Evolutionary conservation across 2,113 vertebrate genomes (phyloP), one percentile per base, ranked within the genome.

Genomic region (Brienomyrus longianalis): DNA sequence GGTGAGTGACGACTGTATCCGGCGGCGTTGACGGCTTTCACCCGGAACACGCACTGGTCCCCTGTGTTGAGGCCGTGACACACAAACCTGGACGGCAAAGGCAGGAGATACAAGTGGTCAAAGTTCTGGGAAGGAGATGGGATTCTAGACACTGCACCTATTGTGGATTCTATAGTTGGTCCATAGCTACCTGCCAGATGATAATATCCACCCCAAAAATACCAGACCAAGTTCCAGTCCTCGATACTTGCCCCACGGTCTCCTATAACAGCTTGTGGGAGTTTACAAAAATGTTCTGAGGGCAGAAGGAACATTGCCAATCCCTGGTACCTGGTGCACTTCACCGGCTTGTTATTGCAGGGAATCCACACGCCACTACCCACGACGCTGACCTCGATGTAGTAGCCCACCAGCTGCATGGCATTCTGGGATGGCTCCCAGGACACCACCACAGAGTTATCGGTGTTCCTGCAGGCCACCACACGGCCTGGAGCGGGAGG

Each of bases 301-400:
- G 54, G 54, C 19, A 1, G 54, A 56, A 21, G 54, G 54, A 56
- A 0, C 21, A 56, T 7, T n/a, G 50, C 50, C 85, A 43, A 1
- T 39, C 17, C 47, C 23, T 11, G 62, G 92, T 94, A 99, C 98
- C 98, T 98, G 90, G 96, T 96, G 92, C 96, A 96, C 94, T 97
- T 98, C 87, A 99, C 97, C 0, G 98, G 98, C 89, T 98, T 99
- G 94, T 99, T 99, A 95, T 99, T 99, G 94, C 98, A 98, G 1
- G 98, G 98, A 39, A 95, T 96, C 98, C 98, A 99, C 19, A 88
- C 93, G n/a, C 96, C 96, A 43, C 97, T 98, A 89, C 98, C 98
- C 62, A 94, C 95, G 35, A 97, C 91, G 21, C 96, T 98, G 31
- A 95, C 95, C 90, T 99, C 97, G 88, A 99, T 97, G 90, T 99